A percentile compares a stretch with the other conserved stretches of the same genome.
Evolutionary conservation across 2,113 vertebrate genomes (phyloP).

Genomic region (Corvus hawaiiensis): DNA sequence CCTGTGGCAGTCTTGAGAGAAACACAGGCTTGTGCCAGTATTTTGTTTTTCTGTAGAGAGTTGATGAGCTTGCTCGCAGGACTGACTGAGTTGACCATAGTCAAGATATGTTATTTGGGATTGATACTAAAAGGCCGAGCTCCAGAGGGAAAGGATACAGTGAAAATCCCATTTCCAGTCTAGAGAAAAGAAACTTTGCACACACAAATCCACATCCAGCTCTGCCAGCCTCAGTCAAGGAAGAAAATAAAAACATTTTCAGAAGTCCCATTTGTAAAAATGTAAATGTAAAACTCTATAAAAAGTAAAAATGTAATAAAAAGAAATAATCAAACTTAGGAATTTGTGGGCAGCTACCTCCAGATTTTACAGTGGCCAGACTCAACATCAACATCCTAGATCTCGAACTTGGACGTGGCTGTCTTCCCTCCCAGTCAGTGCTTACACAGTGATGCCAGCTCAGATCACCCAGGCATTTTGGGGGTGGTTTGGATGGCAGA

Average conservation of each 20-base stretch:
- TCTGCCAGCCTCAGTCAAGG: neutral
- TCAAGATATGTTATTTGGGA: neutral
- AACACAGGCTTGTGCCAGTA: neutral
- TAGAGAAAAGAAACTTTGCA: neutral
- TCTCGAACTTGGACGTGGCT: neutral
- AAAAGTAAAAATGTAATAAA: neutral
- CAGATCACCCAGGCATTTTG: neutral
- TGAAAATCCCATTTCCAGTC: neutral
- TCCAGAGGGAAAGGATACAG: neutral
- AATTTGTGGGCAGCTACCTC: neutral
- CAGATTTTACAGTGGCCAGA: neutral
- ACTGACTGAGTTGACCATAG: neutral
- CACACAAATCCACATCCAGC: neutral
- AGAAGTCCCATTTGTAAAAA: neutral
- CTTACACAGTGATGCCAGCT: neutral
- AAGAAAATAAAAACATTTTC: neutral
- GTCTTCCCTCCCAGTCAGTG: neutral
- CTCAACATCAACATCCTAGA: neutral
- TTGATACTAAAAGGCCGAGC: neutral
- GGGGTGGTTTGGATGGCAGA: neutral
- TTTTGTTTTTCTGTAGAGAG: neutral
- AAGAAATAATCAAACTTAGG: neutral
- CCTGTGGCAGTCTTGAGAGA: neutral
- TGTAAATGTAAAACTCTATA: neutral
- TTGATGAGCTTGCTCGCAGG: neutral